Evolutionary conservation across 2,888 invertebrate species (phyloP).

Genomic region (Euzophera pinguis): DNA sequence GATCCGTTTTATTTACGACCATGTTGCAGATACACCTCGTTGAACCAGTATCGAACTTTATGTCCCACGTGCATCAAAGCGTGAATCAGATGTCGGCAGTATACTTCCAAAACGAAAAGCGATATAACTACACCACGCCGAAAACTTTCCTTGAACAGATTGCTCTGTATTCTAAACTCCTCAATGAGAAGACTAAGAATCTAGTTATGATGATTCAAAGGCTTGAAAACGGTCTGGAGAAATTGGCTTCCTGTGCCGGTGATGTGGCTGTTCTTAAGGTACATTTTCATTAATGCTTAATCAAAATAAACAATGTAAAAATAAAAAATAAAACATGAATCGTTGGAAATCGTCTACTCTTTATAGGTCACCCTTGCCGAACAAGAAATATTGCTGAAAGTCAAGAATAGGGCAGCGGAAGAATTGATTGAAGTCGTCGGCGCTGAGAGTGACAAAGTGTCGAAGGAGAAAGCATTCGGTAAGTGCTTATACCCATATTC

Average conservation of each 20-base stretch:
- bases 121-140: constrained; percentile 97
- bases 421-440: constrained; percentile 92
- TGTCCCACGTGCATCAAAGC: constrained; percentile 93
- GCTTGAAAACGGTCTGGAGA: constrained; percentile 93
- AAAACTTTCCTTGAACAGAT: constrained; percentile 97
- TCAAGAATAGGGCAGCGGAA: constrained; percentile 94
- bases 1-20: background rate
- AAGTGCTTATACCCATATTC: constrained; percentile 29
- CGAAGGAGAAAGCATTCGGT: constrained; percentile 90
- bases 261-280: constrained; percentile 93
- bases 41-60: constrained; percentile 87
- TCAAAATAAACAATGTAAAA: no score
- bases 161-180: constrained; percentile 86
- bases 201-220: constrained; percentile 87
- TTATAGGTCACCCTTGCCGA: constrained; percentile 76
- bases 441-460: constrained; percentile 94
- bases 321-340: background rate
- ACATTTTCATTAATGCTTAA: constrained; percentile 11
- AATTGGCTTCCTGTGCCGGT: constrained; percentile 90
- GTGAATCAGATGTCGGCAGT: constrained; percentile 91
- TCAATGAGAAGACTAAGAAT: constrained; percentile 83
- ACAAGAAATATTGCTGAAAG: constrained; percentile 90
- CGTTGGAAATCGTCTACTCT: background rate
- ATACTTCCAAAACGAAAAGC: constrained; percentile 90
- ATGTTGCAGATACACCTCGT: constrained; percentile 73